Evolutionary conservation across 2,797 vertebrate genomes (phyloP).

Genomic region (Epinephelus awoara): DNA sequence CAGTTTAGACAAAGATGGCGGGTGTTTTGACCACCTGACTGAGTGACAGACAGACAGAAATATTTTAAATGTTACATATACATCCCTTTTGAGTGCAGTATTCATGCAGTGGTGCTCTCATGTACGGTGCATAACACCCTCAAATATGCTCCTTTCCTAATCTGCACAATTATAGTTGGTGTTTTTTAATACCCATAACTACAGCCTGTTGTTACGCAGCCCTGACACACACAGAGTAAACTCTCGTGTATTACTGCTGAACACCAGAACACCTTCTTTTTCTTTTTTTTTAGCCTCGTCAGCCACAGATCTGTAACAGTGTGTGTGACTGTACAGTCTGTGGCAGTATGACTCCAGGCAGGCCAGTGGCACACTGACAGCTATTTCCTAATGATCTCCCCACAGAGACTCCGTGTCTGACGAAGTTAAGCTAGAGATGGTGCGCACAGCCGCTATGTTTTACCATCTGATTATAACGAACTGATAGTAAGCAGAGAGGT

Average conservation of each 20-base stretch:
- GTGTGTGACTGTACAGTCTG: slow-evolving; percentile 46
- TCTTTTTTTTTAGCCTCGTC: slow-evolving; percentile 34
- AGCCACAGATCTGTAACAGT: slow-evolving; percentile 40
- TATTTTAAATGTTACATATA: not conserved
- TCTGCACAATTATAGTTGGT: not conserved
- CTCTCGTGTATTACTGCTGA: not conserved
- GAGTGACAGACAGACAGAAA: too few relatives aligned
- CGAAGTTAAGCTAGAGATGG: slow-evolving; percentile 16
- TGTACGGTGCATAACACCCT: not conserved
- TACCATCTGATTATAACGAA: slow-evolving; percentile 29
- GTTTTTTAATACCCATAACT: not conserved
- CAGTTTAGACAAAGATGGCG: not conserved
- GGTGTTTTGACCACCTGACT: not conserved
- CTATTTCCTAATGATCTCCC: slow-evolving; percentile 67
- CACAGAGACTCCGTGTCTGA: slow-evolving; percentile 48
- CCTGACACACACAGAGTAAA: not conserved
- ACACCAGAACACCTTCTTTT: not conserved
- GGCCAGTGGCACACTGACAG: slow-evolving; percentile 59
- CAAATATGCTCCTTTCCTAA: not conserved
- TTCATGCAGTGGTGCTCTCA: not conserved
- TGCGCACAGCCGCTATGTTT: slow-evolving; percentile 9
- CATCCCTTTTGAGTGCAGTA: not conserved
- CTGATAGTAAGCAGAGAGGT: slow-evolving; percentile 14
- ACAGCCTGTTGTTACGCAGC: not conserved
- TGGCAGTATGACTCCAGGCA: slow-evolving; percentile 62